These are phyloP conservation scores for Dexiosoma caninum DNA, from an alignment of 2,888 invertebrate genomes.

Conservation along the genomic window DNA sequence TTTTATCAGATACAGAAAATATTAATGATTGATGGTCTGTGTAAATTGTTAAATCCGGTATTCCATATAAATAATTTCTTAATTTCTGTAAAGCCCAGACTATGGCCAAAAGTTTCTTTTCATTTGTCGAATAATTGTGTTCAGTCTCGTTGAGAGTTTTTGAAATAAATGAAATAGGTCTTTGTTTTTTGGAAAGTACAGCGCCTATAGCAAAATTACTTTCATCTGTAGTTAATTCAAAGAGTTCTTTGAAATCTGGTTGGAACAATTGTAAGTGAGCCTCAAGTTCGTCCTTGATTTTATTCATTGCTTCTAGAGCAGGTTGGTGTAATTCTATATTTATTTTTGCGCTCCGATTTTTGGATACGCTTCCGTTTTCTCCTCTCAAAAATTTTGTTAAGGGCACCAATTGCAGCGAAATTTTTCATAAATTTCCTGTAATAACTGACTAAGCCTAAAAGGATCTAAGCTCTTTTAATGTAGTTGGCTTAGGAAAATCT, in stretches of 20 bases:
- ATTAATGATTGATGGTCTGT: not conserved
- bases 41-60: not conserved
- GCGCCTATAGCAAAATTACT: not conserved
- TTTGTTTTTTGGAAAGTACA: not conserved
- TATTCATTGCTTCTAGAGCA: not conserved
- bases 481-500: not conserved
- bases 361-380: not conserved
- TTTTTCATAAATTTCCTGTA: too few species aligned
- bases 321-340: not conserved
- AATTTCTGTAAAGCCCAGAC: not conserved
- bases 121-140: not conserved
- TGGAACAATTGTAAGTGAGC: not conserved
- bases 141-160: not conserved
- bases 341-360: not conserved
- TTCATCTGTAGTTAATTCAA: not conserved
- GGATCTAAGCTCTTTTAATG: not conserved
- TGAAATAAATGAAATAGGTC: not conserved
- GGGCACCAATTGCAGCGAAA: too few species aligned
- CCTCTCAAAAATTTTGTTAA: too few species aligned
- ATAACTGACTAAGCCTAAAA: too few species aligned
- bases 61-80: not conserved
- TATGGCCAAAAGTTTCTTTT: not conserved
- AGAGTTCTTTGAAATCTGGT: not conserved
- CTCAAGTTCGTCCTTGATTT: not conserved
- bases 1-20: too few species aligned